phyloP scores from a whole-genome alignment of 2,113 vertebrate genomes.

The Dicrurus megarhynchus region DNA sequence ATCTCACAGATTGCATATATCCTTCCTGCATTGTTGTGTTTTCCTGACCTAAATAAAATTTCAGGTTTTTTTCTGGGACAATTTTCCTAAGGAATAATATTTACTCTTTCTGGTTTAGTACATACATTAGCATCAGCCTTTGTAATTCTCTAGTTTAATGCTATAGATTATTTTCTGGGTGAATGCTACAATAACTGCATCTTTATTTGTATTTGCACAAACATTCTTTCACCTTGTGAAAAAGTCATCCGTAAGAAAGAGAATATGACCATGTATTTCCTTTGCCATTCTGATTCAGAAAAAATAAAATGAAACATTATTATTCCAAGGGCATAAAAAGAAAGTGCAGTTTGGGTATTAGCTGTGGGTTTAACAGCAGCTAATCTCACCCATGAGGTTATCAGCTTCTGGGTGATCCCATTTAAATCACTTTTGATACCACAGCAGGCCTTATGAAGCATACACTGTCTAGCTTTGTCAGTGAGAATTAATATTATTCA shows the following conservation, averaged over 20 bases:
- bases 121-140: neutral
- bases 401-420: neutral
- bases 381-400: conserved; percentile 18
- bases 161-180: neutral
- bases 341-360: conserved; percentile 5
- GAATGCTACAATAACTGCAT: neutral
- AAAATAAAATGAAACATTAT: neutral
- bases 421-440: conserved; percentile 29
- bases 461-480: neutral
- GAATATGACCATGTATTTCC: neutral
- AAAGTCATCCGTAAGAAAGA: neutral
- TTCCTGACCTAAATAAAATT: neutral
- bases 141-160: neutral
- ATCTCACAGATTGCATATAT: neutral
- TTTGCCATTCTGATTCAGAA: neutral
- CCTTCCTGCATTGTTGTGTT: neutral
- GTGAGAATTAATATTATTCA: neutral
- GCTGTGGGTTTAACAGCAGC: conserved; percentile 15
- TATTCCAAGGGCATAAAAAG: neutral
- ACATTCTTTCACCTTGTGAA: neutral
- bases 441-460: neutral
- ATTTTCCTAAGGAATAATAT: neutral
- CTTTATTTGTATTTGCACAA: conserved; percentile 1
- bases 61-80: neutral
- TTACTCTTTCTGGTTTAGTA: neutral